phyloP scores from a whole-genome alignment of 2,797 vertebrate genomes.

The Gallinago stenura region DNA sequence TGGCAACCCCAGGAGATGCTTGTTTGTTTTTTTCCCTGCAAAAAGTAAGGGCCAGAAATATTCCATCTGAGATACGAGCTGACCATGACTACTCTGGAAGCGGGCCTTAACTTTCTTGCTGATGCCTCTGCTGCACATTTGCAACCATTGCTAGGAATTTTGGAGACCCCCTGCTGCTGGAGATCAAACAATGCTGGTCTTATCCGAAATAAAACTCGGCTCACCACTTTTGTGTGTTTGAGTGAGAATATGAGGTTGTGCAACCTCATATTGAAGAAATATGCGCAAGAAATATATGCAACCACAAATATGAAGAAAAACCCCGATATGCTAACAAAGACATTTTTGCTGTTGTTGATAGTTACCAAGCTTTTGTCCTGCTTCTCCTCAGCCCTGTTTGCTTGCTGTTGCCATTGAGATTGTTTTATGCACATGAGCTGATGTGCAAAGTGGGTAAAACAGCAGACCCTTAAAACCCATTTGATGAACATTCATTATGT shows the following conservation, averaged over 20 bases:
- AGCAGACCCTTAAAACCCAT: not conserved
- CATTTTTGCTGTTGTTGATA: not conserved
- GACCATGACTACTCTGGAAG: not conserved
- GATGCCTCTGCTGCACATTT: not conserved
- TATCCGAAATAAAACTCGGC: not conserved
- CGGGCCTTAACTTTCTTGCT: constrained; percentile 10
- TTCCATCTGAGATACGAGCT: not conserved
- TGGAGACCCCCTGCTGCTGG: not conserved
- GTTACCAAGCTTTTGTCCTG: not conserved
- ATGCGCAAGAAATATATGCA: too few species aligned
- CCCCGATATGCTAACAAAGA: not conserved
- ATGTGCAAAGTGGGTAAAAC: not conserved
- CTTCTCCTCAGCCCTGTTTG: not conserved
- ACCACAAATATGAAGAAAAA: not conserved
- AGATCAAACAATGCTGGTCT: not conserved
- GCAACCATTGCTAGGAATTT: not conserved
- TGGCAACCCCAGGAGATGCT: not conserved
- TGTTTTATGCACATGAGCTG: not conserved
- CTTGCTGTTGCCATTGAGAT: not conserved
- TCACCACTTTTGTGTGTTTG: not conserved
- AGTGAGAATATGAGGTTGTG: not conserved
- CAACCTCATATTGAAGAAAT: not conserved
- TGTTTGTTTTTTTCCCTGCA: not conserved
- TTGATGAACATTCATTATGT: not conserved
- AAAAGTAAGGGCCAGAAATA: constrained; percentile 28